Conservation (phyloP, 2,888 invertebrate genomes). For the Aelia acuminata region DNA sequence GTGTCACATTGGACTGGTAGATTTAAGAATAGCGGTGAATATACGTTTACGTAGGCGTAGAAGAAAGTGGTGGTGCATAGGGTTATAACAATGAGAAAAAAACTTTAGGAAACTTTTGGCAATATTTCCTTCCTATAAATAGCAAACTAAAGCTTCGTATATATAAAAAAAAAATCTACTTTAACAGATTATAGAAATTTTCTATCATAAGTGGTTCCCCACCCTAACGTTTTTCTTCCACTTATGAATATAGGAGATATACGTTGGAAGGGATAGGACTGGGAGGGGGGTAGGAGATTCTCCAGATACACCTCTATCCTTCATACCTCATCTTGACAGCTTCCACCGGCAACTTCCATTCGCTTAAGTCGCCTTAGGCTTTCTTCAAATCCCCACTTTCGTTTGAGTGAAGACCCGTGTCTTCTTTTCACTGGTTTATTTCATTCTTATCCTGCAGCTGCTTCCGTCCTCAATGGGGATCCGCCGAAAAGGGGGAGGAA, state of each 20-base stretch:
- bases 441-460: conserved; percentile 5
- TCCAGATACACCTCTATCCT: conserved; percentile 45
- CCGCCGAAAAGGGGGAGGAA: not conserved
- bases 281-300: not conserved
- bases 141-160: too few relatives aligned
- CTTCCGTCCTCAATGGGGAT: not conserved
- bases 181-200: too few relatives aligned
- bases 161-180: too few relatives aligned
- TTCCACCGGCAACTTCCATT: conserved; percentile 40
- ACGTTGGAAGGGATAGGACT: not conserved
- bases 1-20: too few relatives aligned
- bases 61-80: too few relatives aligned
- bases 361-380: conserved; percentile 58
- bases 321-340: conserved; percentile 53
- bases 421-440: conserved; percentile 53
- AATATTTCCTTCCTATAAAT: too few relatives aligned
- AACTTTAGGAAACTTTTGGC: too few relatives aligned
- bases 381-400: conserved; percentile 54
- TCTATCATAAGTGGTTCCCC: not conserved
- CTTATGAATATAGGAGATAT: not conserved
- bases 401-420: conserved; percentile 59
- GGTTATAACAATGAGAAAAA: too few relatives aligned
- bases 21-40: too few relatives aligned
- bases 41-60: too few relatives aligned
- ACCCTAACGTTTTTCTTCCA: not conserved